Conservation (phyloP, 1,140 invertebrate genomes). For the Ericerus pela region DNA sequence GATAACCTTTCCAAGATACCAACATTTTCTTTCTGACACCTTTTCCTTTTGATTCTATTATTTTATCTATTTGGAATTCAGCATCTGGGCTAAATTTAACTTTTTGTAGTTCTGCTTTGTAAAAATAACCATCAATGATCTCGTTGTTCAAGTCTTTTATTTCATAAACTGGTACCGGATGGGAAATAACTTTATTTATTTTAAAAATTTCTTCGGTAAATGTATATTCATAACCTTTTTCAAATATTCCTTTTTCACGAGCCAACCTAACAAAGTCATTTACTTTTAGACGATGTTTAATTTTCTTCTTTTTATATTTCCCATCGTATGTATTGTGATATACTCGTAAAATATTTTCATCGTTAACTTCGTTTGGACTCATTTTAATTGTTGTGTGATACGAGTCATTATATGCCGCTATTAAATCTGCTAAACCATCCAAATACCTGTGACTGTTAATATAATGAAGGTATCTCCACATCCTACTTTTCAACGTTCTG, state of each 20-base stretch:
- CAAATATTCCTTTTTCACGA: constrained; percentile 20
- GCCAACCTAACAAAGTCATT: constrained; percentile 24
- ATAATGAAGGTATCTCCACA: constrained; percentile 31
- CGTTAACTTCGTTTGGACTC: background rate
- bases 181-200: constrained; percentile 23
- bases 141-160: constrained; percentile 26
- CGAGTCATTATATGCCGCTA: background rate
- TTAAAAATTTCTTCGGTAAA: constrained; percentile 30
- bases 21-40: too few species aligned
- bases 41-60: too few species aligned
- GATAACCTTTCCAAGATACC: too few species aligned
- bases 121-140: constrained; percentile 25
- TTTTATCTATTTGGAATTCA: too few species aligned
- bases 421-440: background rate
- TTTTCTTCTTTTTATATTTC: constrained; percentile 18
- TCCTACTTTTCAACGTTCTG: constrained; percentile 30
- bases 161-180: constrained; percentile 23
- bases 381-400: background rate
- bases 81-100: background rate
- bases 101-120: constrained; percentile 24
- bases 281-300: constrained; percentile 15
- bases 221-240: constrained; percentile 27
- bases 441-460: constrained; percentile 22
- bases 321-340: constrained; percentile 29
- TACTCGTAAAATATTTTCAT: constrained; percentile 16